phyloP scores from a whole-genome alignment of 2,888 invertebrate genomes.

The Encarsia formosa region DNA sequence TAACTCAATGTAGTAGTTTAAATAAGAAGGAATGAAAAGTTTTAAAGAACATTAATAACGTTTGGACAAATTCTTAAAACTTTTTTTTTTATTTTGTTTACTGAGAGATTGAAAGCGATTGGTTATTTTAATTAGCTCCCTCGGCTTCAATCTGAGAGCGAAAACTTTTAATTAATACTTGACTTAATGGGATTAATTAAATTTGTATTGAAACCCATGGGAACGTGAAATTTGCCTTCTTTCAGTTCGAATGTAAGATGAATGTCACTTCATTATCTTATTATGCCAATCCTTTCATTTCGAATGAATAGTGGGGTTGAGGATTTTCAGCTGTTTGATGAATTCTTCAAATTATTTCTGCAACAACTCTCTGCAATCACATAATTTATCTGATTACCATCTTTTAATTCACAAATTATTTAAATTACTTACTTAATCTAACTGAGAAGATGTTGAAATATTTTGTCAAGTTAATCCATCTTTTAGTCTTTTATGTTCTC shows the following conservation, averaged over 20 bases:
- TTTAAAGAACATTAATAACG: slow-evolving; percentile 1
- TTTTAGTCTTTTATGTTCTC: too few relatives aligned
- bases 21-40: not conserved
- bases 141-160: not conserved
- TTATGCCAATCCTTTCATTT: not conserved
- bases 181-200: slow-evolving; percentile 5
- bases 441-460: too few relatives aligned
- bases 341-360: too few relatives aligned
- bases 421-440: too few relatives aligned
- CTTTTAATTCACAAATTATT: too few relatives aligned
- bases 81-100: not conserved
- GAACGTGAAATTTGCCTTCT: not conserved
- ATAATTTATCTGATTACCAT: too few relatives aligned
- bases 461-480: too few relatives aligned
- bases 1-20: too few relatives aligned
- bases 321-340: too few relatives aligned
- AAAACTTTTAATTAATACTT: slow-evolving; percentile 7
- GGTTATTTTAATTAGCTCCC: not conserved
- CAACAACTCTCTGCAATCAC: too few relatives aligned
- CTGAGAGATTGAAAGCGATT: not conserved
- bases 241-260: slow-evolving; percentile 1
- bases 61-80: not conserved
- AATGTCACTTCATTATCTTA: not conserved
- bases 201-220: not conserved
- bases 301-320: too few relatives aligned